A percentile compares a stretch with the other conserved stretches of the same genome.
Evolutionary conservation across 2,113 vertebrate species (phyloP).

Genomic region (Fulmarus glacialis): DNA sequence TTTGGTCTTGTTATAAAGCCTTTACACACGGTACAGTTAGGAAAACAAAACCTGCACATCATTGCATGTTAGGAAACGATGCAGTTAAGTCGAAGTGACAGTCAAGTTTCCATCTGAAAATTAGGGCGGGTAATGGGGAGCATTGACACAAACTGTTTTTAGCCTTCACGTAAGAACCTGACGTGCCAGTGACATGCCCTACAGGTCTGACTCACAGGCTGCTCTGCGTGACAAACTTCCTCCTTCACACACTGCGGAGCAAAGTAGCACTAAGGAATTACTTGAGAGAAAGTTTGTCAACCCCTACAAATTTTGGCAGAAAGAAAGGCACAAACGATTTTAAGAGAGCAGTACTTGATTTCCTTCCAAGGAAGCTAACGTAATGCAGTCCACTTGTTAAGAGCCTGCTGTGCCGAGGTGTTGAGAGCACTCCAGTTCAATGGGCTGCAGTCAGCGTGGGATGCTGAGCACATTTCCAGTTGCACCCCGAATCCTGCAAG

Average conservation of each 20-base stretch:
- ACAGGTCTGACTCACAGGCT: constrained; percentile 25
- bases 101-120: constrained; percentile 46
- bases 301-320: constrained; percentile 10
- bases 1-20: not conserved
- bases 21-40: not conserved
- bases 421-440: not conserved
- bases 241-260: constrained; percentile 23
- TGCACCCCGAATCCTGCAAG: not conserved
- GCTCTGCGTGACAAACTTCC: not conserved
- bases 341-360: not conserved
- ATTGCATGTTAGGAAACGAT: not conserved
- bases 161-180: constrained; percentile 19
- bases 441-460: not conserved
- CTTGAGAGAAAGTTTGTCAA: constrained; percentile 5
- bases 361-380: not conserved
- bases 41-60: constrained; percentile 43
- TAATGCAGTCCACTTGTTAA: not conserved
- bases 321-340: not conserved
- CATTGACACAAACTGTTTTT: constrained; percentile 36
- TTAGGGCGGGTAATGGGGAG: constrained; percentile 43
- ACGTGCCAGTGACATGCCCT: constrained; percentile 56
- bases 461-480: constrained; percentile 9
- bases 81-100: constrained; percentile 58
- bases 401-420: not conserved
- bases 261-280: constrained; percentile 14